These are phyloP conservation scores for Leucophenga varia DNA, from an alignment of 1,140 invertebrate species.

Conservation along the genomic window DNA sequence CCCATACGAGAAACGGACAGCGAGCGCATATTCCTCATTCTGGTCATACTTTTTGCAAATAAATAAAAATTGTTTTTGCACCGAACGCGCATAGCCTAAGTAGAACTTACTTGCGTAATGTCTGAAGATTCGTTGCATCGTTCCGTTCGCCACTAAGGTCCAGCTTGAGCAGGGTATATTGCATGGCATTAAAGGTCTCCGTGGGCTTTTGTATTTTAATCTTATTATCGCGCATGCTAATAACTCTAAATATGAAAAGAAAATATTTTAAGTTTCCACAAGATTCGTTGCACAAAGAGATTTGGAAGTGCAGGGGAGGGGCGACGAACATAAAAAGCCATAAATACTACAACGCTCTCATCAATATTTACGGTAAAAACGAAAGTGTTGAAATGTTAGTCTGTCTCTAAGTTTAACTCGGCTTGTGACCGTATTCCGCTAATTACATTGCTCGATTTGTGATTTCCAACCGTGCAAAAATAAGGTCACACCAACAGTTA, in stretches of 20 bases:
- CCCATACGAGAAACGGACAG: constrained; percentile 71
- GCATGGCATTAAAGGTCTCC: constrained; percentile 72
- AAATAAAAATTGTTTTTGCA: constrained; percentile 47
- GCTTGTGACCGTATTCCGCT: too few relatives aligned
- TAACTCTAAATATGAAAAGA: constrained; percentile 27
- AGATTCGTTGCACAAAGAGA: too few relatives aligned
- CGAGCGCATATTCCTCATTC: constrained; percentile 76
- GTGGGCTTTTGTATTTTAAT: constrained; percentile 59
- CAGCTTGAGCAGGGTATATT: constrained; percentile 74
- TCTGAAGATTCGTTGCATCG: constrained; percentile 68
- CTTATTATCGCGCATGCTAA: constrained; percentile 63
- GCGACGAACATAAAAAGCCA: too few relatives aligned
- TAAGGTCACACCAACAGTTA: constrained; percentile 26
- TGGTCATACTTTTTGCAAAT: constrained; percentile 58
- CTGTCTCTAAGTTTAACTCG: too few relatives aligned
- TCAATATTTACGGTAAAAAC: too few relatives aligned
- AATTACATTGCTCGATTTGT: too few relatives aligned
- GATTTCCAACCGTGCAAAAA: too few relatives aligned
- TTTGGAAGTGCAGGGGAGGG: too few relatives aligned
- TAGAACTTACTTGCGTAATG: constrained; percentile 66
- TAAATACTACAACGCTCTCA: too few relatives aligned
- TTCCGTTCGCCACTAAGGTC: constrained; percentile 77
- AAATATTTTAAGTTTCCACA: too few relatives aligned
- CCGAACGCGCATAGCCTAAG: constrained; percentile 20
- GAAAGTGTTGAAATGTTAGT: too few relatives aligned